A percentile compares a stretch with the other conserved stretches of the same genome.
These are phyloP conservation scores for Augochlorella aurata DNA, from an alignment of 2,888 invertebrate genomes.

Conservation along the genomic window DNA sequence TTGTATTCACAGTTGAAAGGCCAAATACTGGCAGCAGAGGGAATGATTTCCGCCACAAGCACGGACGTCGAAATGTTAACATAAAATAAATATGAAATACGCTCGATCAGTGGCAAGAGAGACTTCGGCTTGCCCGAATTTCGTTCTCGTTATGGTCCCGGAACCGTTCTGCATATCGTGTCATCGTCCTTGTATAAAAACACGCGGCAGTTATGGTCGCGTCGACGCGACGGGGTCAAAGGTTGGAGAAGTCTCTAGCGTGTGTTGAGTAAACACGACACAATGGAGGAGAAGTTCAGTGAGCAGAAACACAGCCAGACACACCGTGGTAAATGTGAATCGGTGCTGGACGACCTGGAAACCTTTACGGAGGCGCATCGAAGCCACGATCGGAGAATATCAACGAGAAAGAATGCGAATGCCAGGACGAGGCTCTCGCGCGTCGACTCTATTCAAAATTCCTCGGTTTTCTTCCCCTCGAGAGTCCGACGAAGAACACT, in stretches of 20 bases:
- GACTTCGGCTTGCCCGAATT: neutral
- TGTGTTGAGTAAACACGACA: constrained; percentile 1
- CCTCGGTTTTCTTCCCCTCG: constrained; percentile 41
- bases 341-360: constrained; percentile 48
- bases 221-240: neutral
- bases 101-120: too few species aligned
- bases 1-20: too few species aligned
- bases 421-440: constrained; percentile 20
- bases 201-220: neutral
- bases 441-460: constrained; percentile 43
- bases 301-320: neutral
- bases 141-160: neutral
- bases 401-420: constrained; percentile 58
- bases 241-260: neutral
- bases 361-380: constrained; percentile 55
- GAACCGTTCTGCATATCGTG: neutral
- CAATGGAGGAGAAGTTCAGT: neutral
- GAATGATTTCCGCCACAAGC: too few species aligned
- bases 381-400: constrained; percentile 51
- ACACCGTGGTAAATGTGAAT: constrained; percentile 48
- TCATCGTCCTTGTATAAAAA: neutral
- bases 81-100: too few species aligned
- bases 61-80: too few species aligned
- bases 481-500: constrained; percentile 22
- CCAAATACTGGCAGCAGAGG: too few species aligned